phyloP scores from a whole-genome alignment of 1,140 invertebrate species.

The Acyrthosiphon pisum region DNA sequence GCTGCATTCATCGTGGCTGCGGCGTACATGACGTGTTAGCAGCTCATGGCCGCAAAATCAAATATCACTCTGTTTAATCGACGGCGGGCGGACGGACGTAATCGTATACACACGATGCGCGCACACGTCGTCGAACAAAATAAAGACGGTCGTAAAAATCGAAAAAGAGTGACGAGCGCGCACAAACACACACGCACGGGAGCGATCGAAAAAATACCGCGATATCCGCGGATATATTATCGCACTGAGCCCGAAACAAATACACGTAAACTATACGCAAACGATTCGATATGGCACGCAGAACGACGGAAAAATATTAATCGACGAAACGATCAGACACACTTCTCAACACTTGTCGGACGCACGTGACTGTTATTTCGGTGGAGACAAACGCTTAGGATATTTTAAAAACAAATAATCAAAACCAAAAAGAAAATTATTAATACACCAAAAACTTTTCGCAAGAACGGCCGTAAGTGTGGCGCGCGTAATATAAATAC shows the following conservation, averaged over 20 bases:
- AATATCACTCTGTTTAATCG: constrained; percentile 48
- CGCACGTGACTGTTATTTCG: background rate
- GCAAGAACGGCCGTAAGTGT: background rate
- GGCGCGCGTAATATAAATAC: constrained; percentile 25
- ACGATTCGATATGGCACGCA: background rate
- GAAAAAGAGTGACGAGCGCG: background rate
- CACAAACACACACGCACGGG: background rate
- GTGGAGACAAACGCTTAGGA: background rate
- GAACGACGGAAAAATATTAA: background rate
- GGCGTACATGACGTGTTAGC: constrained; percentile 61
- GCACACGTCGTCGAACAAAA: background rate
- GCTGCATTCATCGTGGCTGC: constrained; percentile 62
- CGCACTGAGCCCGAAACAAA: background rate
- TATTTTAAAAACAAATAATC: background rate
- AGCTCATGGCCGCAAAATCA: constrained; percentile 58
- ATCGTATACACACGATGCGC: background rate
- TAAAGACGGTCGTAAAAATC: background rate
- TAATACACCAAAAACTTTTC: background rate
- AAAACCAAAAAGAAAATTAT: background rate
- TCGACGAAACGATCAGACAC: background rate
- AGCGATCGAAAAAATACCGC: background rate
- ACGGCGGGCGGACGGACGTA: background rate
- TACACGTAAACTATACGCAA: background rate
- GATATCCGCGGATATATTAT: background rate
- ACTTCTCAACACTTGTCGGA: background rate